phyloP scores from a whole-genome alignment of 2,797 vertebrate genomes.

The Emys orbicularis region DNA sequence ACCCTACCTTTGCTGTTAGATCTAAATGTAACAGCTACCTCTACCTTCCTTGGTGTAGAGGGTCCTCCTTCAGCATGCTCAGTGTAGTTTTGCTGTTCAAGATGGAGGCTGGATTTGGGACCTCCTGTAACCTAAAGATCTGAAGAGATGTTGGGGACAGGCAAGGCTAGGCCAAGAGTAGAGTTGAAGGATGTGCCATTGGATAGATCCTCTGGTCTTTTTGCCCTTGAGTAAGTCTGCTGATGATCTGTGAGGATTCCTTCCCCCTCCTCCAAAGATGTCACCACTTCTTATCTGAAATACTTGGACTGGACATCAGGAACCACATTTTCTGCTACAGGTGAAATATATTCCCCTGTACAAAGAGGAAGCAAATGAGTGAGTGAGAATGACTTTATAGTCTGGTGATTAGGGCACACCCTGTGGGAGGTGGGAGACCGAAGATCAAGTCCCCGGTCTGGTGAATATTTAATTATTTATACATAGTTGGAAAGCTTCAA shows the following conservation, averaged over 20 bases:
- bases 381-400: neutral
- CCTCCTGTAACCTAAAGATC: neutral
- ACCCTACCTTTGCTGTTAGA: neutral
- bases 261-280: neutral
- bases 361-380: neutral
- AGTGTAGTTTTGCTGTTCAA: neutral
- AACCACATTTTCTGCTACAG: neutral
- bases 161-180: neutral
- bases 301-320: constrained; percentile 3
- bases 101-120: neutral
- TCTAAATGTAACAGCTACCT: neutral
- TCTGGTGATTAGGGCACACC: neutral
- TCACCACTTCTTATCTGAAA: neutral
- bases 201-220: constrained; percentile 57
- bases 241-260: neutral
- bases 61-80: neutral
- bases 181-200: constrained; percentile 45
- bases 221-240: neutral
- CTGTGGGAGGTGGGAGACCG: neutral
- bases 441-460: neutral
- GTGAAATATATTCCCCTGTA: neutral
- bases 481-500: neutral
- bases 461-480: neutral
- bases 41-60: neutral
- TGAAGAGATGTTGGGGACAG: neutral